Percentiles rank a stretch among this genome's conserved stretches.
phyloP scores from a whole-genome alignment of 2,888 invertebrate genomes.

The Glaucopsyche alexis region DNA sequence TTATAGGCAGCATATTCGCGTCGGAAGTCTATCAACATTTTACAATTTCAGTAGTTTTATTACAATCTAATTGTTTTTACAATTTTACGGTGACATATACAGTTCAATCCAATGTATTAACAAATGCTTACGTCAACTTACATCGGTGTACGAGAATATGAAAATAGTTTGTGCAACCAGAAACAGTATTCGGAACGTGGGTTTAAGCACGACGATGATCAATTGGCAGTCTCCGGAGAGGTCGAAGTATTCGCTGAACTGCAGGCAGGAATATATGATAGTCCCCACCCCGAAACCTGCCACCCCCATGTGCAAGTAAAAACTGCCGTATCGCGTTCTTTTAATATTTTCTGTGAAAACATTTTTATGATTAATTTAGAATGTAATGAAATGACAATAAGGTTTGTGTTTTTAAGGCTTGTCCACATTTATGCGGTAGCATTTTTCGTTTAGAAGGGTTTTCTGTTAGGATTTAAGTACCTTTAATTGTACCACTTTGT shows the following conservation, averaged over 20 bases:
- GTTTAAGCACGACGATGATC: constrained; percentile 81
- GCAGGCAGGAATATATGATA: constrained; percentile 86
- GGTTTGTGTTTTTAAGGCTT: neutral
- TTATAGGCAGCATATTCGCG: no score
- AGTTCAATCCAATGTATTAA: constrained; percentile 20
- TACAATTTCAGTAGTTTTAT: no score
- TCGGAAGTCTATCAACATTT: no score
- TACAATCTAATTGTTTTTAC: no score
- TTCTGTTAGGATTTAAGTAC: no score
- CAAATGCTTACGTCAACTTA: constrained; percentile 53
- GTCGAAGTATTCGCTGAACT: constrained; percentile 85
- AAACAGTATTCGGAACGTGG: constrained; percentile 81
- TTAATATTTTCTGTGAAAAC: constrained; percentile 52
- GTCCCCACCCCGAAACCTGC: constrained; percentile 85
- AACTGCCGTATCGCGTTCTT: constrained; percentile 78
- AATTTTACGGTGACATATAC: no score
- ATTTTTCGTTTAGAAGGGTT: no score
- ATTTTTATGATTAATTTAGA: constrained; percentile 17
- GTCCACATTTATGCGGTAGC: neutral
- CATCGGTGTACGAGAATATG: constrained; percentile 85
- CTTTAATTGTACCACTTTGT: no score
- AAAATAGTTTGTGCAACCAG: constrained; percentile 86
- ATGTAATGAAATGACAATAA: constrained; percentile 7
- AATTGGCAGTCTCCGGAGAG: constrained; percentile 81
- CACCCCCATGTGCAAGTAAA: constrained; percentile 82